phyloP scores from a whole-genome alignment of 2,113 vertebrate genomes.

The Brachyistius frenatus region DNA sequence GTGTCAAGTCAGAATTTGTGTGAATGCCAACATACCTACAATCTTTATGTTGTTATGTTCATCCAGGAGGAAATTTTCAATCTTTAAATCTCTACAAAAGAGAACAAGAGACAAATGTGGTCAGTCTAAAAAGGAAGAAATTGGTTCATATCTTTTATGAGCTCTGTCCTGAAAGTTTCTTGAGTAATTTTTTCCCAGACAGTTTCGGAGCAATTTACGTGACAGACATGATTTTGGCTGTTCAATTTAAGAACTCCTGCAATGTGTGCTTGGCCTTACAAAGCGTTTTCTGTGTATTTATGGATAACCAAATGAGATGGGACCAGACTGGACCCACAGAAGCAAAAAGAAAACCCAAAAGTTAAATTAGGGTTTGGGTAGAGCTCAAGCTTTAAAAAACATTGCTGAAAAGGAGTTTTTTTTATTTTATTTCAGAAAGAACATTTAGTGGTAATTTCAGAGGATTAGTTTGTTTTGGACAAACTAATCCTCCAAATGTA shows the following conservation, averaged over 20 bases:
- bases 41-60: constrained; percentile 92
- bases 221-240: constrained; percentile 20
- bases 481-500: not conserved
- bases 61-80: constrained; percentile 91
- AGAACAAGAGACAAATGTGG: constrained; percentile 17
- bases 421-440: constrained; percentile 13
- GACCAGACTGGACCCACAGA: constrained; percentile 29
- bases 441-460: constrained; percentile 19
- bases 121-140: not conserved
- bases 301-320: constrained; percentile 35
- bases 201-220: constrained; percentile 17
- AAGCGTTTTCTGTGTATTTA: constrained; percentile 40
- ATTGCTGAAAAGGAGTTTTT: not conserved
- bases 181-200: not conserved
- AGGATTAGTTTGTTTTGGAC: constrained; percentile 26
- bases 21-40: constrained; percentile 79
- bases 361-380: constrained; percentile 49
- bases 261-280: constrained; percentile 4
- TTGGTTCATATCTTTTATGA: constrained; percentile 19
- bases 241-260: constrained; percentile 24
- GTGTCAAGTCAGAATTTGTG: too few species aligned
- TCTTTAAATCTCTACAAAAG: constrained; percentile 87
- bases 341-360: constrained; percentile 34
- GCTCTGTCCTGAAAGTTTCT: constrained; percentile 18
- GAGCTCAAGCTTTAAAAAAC: constrained; percentile 28